A percentile compares a stretch with the other conserved stretches of the same genome.
phyloP scores from a whole-genome alignment of 1,140 invertebrate species.

The Aphaenogaster rudis region DNA sequence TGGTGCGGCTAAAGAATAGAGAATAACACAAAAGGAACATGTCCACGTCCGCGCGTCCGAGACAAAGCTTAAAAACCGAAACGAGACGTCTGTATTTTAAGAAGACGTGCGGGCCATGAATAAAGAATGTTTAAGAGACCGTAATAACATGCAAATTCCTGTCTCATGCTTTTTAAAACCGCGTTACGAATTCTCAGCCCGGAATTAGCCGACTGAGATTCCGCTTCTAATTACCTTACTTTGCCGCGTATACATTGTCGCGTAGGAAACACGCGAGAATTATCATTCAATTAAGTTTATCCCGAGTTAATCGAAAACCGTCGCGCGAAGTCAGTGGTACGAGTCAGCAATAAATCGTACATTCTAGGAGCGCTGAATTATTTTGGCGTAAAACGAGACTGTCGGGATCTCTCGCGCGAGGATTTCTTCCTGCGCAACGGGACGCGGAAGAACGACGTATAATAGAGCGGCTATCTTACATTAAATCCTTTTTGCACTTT shows the following conservation, averaged over 20 bases:
- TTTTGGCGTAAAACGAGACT: not conserved
- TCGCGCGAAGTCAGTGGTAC: not conserved
- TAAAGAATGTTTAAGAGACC: constrained; percentile 16
- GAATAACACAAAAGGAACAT: constrained; percentile 2
- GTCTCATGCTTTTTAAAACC: constrained; percentile 31
- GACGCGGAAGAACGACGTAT: not conserved
- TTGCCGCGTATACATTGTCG: not conserved
- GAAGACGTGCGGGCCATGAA: not conserved
- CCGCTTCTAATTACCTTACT: not conserved
- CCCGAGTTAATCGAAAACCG: not conserved
- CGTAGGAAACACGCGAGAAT: constrained; percentile 4
- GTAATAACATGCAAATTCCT: constrained; percentile 43
- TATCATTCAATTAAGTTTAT: not conserved
- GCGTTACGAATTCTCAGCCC: not conserved
- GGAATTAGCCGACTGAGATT: not conserved
- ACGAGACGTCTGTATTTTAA: constrained; percentile 12
- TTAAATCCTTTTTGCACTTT: constrained; percentile 18
- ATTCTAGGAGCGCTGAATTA: not conserved
- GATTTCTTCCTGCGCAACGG: not conserved
- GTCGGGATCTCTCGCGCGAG: not conserved
- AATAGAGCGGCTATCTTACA: not conserved
- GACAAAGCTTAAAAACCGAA: constrained; percentile 13
- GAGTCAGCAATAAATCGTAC: constrained; percentile 47
- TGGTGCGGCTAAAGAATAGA: not conserved
- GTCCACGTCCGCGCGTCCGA: not conserved